A percentile compares a stretch with the other conserved stretches of the same genome.
These are phyloP conservation scores for Dasyurus viverrinus DNA, from an alignment of 2,113 vertebrate species.

Conservation along the genomic window DNA sequence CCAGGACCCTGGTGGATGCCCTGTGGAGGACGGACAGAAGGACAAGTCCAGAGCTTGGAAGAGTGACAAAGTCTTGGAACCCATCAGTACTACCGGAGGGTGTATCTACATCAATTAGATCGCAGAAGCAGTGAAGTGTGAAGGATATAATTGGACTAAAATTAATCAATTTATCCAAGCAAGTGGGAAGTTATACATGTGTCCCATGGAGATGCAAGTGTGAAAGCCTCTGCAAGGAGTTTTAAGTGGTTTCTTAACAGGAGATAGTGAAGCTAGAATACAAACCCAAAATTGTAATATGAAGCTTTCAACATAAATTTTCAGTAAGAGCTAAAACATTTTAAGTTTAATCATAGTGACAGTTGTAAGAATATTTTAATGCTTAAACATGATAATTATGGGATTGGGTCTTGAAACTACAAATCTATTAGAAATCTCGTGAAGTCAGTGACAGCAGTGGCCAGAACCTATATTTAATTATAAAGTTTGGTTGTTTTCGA, in stretches of 20 bases:
- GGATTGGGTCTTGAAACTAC: neutral
- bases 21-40: neutral
- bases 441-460: neutral
- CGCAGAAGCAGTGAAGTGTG: neutral
- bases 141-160: neutral
- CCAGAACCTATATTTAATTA: neutral
- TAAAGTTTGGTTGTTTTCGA: neutral
- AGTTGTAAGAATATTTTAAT: neutral
- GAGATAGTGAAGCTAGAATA: neutral
- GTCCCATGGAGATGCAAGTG: neutral
- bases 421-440: neutral
- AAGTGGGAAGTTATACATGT: neutral
- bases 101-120: neutral
- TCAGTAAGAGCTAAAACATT: neutral
- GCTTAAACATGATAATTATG: neutral
- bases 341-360: neutral
- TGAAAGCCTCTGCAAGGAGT: neutral
- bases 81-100: neutral
- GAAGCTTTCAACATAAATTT: slow-evolving; percentile 36
- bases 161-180: slow-evolving; percentile 2
- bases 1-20: neutral
- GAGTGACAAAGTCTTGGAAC: neutral
- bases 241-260: neutral
- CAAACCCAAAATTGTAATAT: neutral
- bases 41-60: neutral